phyloP scores from a whole-genome alignment of 2,888 invertebrate genomes.

The Drosophila tanythrix region DNA sequence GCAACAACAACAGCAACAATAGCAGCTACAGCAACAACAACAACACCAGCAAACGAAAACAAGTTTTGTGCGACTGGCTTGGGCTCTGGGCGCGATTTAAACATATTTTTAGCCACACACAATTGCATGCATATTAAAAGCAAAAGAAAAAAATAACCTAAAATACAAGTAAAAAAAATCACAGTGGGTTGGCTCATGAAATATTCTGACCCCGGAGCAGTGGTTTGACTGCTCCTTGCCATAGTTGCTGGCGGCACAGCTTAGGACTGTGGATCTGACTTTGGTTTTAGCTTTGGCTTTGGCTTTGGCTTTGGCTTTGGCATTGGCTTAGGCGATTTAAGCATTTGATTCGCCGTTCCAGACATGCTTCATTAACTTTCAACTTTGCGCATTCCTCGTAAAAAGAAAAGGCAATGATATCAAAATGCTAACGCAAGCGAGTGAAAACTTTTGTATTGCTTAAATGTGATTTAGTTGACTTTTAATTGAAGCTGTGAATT shows the following conservation, averaged over 20 bases:
- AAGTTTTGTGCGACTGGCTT: conserved; percentile 54
- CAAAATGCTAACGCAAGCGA: background rate
- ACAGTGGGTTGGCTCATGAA: conserved; percentile 67
- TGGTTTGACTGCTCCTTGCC: conserved; percentile 69
- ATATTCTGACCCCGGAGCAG: conserved; percentile 76
- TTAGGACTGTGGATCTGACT: conserved; percentile 26
- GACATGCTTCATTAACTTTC: conserved; percentile 63
- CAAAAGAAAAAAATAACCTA: conserved; percentile 29
- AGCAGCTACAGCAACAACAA: conserved; percentile 27
- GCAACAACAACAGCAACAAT: conserved; percentile 24
- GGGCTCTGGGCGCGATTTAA: conserved; percentile 79
- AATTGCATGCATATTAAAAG: conserved; percentile 78
- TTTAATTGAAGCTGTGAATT: background rate
- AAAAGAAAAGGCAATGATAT: background rate
- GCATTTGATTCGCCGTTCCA: conserved; percentile 58
- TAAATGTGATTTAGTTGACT: background rate
- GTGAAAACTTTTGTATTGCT: background rate
- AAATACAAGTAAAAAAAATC: conserved; percentile 11
- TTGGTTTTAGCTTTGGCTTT: conserved; percentile 10
- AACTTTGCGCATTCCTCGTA: conserved; percentile 42
- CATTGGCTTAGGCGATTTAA: conserved; percentile 50
- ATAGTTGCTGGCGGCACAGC: conserved; percentile 23
- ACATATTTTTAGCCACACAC: conserved; percentile 78
- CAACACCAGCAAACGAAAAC: conserved; percentile 44
- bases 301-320: conserved; percentile 20